Base-by-base conservation (phyloP, 2,888 invertebrate genomes). In the Patella caerulea region DNA sequence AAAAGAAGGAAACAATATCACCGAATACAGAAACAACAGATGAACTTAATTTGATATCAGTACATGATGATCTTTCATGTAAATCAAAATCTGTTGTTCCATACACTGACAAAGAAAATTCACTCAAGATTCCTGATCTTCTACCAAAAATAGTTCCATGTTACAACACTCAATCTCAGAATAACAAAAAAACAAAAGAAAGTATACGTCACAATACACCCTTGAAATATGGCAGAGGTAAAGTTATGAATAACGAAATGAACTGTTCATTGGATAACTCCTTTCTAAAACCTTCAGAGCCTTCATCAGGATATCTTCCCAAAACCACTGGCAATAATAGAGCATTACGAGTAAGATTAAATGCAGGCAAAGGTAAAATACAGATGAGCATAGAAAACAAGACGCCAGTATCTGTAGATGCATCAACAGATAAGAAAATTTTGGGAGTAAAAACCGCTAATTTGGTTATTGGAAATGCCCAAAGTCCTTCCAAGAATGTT, bases 381-480 rank as follows among this genome's bases (percentile, higher is more conserved):
- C 54, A 53, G n/a, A 71, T 55, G 52, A 52, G 65, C 19, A 19
- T 75, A 69, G 52, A 65, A 65, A 75, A 24, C 52, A 55, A 24
- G 71, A 75, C n/a, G 71, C 53, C n/a, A 45, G 69, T 71, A 12
- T 73, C 74, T 54, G 65, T 71, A n/a, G 59, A 29, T 15, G 74
- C 74, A 54, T 76, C 53, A 17, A 76, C 69, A 45, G 76, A 76
- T 15, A 78, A 76, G 17, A 19, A 74, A 24, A 56, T 78, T 14
- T 73, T 79, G 5, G 45, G 45, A 45, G 9, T 45, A 45, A 45
- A 45, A 9, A 0, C 45, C 45, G 1, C 7, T 45, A 45, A 45
- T 7, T 9, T 45, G 45, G 45, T 45, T 45, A 9, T 45, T 45
- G 24, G 5, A 9, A 65, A 19, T 65, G 24, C 9, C 2, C 19